Conservation (phyloP, 2,888 invertebrate species). For the Gibbula magus region DNA sequence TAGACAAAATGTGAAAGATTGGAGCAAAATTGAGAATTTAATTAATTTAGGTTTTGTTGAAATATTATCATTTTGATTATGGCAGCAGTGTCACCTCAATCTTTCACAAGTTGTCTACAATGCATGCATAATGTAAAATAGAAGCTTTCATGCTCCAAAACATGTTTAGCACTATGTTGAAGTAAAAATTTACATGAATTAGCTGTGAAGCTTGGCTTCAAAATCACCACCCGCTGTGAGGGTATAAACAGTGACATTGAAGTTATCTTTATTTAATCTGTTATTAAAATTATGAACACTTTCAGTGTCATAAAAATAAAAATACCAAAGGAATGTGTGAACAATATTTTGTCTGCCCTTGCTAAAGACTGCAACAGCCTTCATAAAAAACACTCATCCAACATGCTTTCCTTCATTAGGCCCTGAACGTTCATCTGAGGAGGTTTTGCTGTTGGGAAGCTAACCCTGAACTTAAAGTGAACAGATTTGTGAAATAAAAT, state of each 20-base stretch:
- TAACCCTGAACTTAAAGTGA: too few species aligned
- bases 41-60: too few species aligned
- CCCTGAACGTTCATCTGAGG: too few species aligned
- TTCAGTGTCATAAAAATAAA: conserved; percentile 4
- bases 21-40: not conserved
- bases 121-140: not conserved
- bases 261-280: not conserved
- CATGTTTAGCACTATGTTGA: conserved; percentile 9
- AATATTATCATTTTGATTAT: too few species aligned
- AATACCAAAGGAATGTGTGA: conserved; percentile 5
- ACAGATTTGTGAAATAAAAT: too few species aligned
- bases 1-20: conserved; percentile 1
- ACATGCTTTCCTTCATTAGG: too few species aligned
- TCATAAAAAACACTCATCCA: too few species aligned
- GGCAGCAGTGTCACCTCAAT: not conserved
- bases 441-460: too few species aligned
- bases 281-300: conserved; percentile 3
- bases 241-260: not conserved
- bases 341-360: not conserved
- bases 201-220: conserved; percentile 19
- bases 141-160: not conserved
- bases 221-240: not conserved
- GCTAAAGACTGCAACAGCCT: too few species aligned
- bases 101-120: not conserved
- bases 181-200: not conserved